phyloP scores from a whole-genome alignment of 1,140 invertebrate genomes.

The Drosophila jambulina region DNA sequence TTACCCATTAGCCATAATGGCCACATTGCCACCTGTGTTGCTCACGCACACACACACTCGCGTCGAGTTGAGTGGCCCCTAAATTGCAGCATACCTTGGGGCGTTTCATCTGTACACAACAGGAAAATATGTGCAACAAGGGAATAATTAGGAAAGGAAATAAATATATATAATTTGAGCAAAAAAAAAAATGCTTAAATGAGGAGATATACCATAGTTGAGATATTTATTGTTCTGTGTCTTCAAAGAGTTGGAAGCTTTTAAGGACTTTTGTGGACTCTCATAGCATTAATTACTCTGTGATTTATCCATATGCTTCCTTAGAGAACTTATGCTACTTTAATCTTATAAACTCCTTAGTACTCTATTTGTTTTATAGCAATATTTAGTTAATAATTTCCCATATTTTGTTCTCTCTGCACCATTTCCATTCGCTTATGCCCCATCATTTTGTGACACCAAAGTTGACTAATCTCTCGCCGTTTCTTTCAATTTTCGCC shows the following conservation, averaged over 20 bases:
- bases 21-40: constrained; percentile 81
- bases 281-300: not conserved
- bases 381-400: not conserved
- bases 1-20: constrained; percentile 81
- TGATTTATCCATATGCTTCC: no score
- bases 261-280: no score
- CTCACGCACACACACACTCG: constrained; percentile 32
- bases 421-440: constrained; percentile 26
- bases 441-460: constrained; percentile 54
- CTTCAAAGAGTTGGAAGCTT: no score
- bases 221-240: not conserved
- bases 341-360: no score
- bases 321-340: no score
- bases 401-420: constrained; percentile 13
- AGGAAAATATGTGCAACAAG: not conserved
- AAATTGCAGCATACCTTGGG: constrained; percentile 65
- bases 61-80: constrained; percentile 11
- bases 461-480: constrained; percentile 55
- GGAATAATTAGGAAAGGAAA: not conserved
- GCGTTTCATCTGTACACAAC: constrained; percentile 37
- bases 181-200: accelerated
- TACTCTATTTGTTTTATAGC: no score
- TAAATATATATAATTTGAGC: not conserved
- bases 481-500: constrained; percentile 64
- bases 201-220: no score